phyloP scores from a whole-genome alignment of 2,888 invertebrate species.

The Hylaea fasciaria region DNA sequence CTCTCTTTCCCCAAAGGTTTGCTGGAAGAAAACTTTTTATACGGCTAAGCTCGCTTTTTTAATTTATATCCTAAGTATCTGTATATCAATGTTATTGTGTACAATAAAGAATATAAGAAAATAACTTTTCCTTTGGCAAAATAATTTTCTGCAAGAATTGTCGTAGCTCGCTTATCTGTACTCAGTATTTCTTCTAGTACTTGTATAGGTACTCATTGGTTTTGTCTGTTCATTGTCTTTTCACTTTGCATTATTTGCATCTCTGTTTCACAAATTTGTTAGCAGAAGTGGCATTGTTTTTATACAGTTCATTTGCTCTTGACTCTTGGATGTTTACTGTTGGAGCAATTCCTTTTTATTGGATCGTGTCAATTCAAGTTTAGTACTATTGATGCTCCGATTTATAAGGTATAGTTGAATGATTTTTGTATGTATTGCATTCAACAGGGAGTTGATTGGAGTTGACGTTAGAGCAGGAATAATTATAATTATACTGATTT shows the following conservation, averaged over 20 bases:
- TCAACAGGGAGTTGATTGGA: neutral
- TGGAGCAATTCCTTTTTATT: constrained; percentile 26
- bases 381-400: constrained; percentile 5
- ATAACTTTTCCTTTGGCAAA: too few relatives aligned
- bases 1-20: too few relatives aligned
- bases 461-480: neutral
- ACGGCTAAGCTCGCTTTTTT: too few relatives aligned
- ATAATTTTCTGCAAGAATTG: neutral
- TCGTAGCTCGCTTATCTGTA: neutral
- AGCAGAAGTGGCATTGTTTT: constrained; percentile 21
- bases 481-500: neutral
- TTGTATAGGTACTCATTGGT: too few relatives aligned
- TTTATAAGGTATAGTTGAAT: neutral
- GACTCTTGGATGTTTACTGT: constrained; percentile 19
- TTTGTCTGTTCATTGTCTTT: constrained; percentile 4
- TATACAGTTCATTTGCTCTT: constrained; percentile 30
- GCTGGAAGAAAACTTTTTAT: too few relatives aligned
- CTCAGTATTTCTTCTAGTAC: neutral
- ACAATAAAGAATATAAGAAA: too few relatives aligned
- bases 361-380: constrained; percentile 15
- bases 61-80: too few relatives aligned
- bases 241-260: constrained; percentile 18
- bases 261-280: constrained; percentile 32
- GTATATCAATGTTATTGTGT: too few relatives aligned
- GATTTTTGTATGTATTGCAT: neutral